Base-by-base conservation (phyloP, 2,888 invertebrate species). In the Erebia ligea region DNA sequence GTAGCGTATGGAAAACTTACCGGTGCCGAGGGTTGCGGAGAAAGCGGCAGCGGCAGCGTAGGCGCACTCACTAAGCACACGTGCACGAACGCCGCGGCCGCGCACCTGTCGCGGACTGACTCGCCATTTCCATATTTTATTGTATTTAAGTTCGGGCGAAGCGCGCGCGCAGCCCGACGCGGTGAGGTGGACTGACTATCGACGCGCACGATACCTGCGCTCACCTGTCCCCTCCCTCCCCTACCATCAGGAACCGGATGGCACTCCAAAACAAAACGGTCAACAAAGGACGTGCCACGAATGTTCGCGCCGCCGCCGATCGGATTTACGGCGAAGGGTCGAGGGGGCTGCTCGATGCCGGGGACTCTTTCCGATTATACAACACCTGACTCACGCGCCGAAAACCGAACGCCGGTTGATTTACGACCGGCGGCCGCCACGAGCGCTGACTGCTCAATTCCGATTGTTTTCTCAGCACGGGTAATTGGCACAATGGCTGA, bases 251-350 rank as follows among this genome's bases (percentile, higher is more conserved):
- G 92, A 93, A 92, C 92, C 92, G 92, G 92, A 92, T 91, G 92
- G 89, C 88, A 86, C 88, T 91, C 90, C 93, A 92, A 92, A 93
- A 93, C 92, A 93, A 91, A 92, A 92, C 91, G 87, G 90, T 90
- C 90, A 91, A 91, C 92, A 91, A 92, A 92, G 91, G 91, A 91
- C 89, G 89, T 91, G 92, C 92, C 91, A 91, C 90, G 86, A 92
- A 92, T 91, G 91, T 91, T 89, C 90, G 88, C 89, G 86, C 87
- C 89, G 86, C 88, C 88, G 83, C 86, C 86, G 85, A 82, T 82
- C 85, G 82, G 80, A 77, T 79, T 81, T 82, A 82, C 81, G 80
- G 81, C 80, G 81, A 83, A 83, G 83, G 84, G 84, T 82, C 84
- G 83, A 78, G 81, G 84, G 86, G 86, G 83, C 79, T 80, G 77